These are phyloP conservation scores for Phrixothrix hirtus DNA, from an alignment of 2,888 invertebrate genomes.

Conservation along the genomic window DNA sequence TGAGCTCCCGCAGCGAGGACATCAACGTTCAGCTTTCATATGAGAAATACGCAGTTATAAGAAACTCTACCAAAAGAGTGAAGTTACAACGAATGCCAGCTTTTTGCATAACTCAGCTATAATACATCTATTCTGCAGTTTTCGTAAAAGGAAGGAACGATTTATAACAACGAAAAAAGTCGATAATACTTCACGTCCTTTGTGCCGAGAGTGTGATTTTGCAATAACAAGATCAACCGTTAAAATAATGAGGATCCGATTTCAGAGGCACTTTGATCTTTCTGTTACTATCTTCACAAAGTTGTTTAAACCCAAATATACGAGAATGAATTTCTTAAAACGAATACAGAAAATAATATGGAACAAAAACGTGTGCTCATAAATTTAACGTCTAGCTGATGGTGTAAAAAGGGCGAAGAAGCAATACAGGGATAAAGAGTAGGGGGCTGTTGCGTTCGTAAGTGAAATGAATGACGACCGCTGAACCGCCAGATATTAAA, in stretches of 20 bases:
- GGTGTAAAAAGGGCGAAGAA: constrained; percentile 30
- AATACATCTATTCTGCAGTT: too few species aligned
- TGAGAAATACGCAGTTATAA: constrained; percentile 3
- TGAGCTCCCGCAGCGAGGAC: constrained; percentile 31
- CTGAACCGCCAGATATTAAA: constrained; percentile 56
- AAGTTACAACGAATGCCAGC: too few species aligned
- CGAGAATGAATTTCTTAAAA: not conserved
- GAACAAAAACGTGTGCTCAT: constrained; percentile 17
- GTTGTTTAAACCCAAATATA: not conserved
- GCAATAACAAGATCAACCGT: too few species aligned
- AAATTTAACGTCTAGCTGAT: constrained; percentile 19
- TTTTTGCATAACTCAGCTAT: too few species aligned
- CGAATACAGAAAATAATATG: constrained; percentile 18
- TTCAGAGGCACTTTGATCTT: not conserved
- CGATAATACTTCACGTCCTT: too few species aligned
- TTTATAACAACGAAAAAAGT: too few species aligned
- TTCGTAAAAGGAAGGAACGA: too few species aligned
- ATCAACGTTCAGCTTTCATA: constrained; percentile 16
- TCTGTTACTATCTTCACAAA: not conserved
- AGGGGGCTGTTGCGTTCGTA: constrained; percentile 37
- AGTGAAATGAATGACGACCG: constrained; percentile 56
- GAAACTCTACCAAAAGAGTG: too few species aligned
- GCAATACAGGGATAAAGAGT: constrained; percentile 46
- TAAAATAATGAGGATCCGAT: too few species aligned
- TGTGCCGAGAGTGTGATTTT: too few species aligned